Percentiles rank a stretch among this genome's conserved stretches.
phyloP scores from a whole-genome alignment of 2,888 invertebrate genomes.

The Villa cingulata region DNA sequence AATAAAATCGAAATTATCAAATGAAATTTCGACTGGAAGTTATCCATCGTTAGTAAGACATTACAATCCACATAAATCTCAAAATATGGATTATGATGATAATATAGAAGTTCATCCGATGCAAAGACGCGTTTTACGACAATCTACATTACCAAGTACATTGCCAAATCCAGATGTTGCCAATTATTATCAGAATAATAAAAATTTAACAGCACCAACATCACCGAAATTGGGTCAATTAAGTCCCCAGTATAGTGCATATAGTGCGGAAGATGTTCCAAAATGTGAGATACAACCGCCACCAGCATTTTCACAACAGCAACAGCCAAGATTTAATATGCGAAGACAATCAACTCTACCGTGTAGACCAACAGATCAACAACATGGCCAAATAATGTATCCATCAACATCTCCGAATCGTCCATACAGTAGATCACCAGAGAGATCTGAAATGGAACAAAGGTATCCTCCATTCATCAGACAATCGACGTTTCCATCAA shows the following conservation, averaged over 20 bases:
- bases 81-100: constrained; percentile 18
- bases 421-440: constrained; percentile 30
- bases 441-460: constrained; percentile 24
- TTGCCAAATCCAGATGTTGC: constrained; percentile 18
- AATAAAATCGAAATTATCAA: constrained; percentile 36
- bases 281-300: constrained; percentile 4
- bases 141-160: constrained; percentile 33
- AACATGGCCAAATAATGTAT: constrained; percentile 20
- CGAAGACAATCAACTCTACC: constrained; percentile 34
- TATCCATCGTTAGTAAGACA: constrained; percentile 22
- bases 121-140: constrained; percentile 29
- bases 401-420: constrained; percentile 34
- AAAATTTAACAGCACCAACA: constrained; percentile 30
- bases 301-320: constrained; percentile 6
- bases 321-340: constrained; percentile 18
- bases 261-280: constrained; percentile 13
- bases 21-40: constrained; percentile 38
- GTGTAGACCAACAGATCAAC: constrained; percentile 20
- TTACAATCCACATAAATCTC: constrained; percentile 27
- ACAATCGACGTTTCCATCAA: constrained; percentile 32
- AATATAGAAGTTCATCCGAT: constrained; percentile 21
- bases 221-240: constrained; percentile 29
- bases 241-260: constrained; percentile 27
- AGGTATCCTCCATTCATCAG: constrained; percentile 32
- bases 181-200: constrained; percentile 21